A percentile compares a stretch with the other conserved stretches of the same genome.
These are phyloP conservation scores for Myrmecobius fasciatus DNA, from an alignment of 2,113 vertebrate genomes.

Conservation along the genomic window DNA sequence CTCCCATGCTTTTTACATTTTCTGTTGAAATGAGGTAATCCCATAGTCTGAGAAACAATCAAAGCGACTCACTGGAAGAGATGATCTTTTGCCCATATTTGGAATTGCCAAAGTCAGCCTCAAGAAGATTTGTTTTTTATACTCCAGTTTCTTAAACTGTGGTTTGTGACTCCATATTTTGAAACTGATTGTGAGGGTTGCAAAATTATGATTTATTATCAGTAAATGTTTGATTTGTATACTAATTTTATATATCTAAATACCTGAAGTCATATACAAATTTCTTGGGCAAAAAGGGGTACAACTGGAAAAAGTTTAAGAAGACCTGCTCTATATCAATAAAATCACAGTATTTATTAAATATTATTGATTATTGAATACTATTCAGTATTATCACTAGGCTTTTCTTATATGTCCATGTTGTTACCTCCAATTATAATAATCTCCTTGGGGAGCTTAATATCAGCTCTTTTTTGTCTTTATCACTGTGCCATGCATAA, in stretches of 20 bases:
- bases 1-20: not conserved
- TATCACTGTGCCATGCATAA: not conserved
- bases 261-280: no score
- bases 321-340: not conserved
- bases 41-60: not conserved
- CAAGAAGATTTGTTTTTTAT: not conserved
- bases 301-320: no score
- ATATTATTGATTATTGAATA: no score
- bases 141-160: no score
- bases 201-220: no score
- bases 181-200: no score
- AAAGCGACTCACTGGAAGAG: not conserved
- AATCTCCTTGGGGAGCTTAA: not conserved
- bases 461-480: not conserved
- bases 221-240: no score
- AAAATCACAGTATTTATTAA: not conserved
- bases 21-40: not conserved
- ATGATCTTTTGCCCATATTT: not conserved
- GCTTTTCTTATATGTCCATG: not conserved
- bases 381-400: not conserved
- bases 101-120: not conserved
- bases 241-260: no score
- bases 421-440: not conserved
- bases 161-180: no score
- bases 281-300: no score